Evolutionary conservation across 1,140 invertebrate species (phyloP), one percentile per base, ranked within the genome.

Genomic region (Drosophila pseudoobscura): DNA sequence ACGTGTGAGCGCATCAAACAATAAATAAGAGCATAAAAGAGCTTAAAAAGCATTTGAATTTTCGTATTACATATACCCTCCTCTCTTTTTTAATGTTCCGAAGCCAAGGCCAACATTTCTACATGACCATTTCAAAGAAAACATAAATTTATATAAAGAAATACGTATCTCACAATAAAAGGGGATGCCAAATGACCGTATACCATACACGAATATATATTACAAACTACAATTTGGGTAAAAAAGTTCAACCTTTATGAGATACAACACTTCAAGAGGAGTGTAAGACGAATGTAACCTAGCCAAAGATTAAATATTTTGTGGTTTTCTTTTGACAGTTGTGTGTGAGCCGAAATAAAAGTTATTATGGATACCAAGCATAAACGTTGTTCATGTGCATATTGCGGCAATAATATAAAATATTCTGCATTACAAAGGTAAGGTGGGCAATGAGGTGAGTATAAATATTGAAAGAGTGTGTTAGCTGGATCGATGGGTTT

Each of bases 241-340:
- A 31, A 41, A 54, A 53, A 58, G 46, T 31, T 17, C 17, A 65
- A 54, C 56, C 52, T 49, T 55, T 56, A 22, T 49, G 57, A 45
- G 17, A 55, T 31, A 44, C 41, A 46, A 57, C 52, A 55, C 55
- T 63, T 61, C n/a, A 22, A 52, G 56, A 11, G 8, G 24, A 9
- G 17, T 17, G 17, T 17, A 17, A 17, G 17, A 17, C 17, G 46
- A 60, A 49, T 62, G 51, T 57, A 68, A 58, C 35, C 59, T 82
- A 78, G 80, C 79, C 76, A 83, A 84, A 79, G 54, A 71, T 75
- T 57, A 75, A 71, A 83, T 83, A 56, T 75, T 78, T 71, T 84
- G 64, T 60, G 75, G 75, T 64, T 84, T 83, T 55, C 59, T 64
- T 84, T 62, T 83, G 71, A 60, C 59, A 78, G 75, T 22, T 79